These are phyloP conservation scores for Phainopepla nitens DNA, from an alignment of 2,113 vertebrate species.

Conservation along the genomic window DNA sequence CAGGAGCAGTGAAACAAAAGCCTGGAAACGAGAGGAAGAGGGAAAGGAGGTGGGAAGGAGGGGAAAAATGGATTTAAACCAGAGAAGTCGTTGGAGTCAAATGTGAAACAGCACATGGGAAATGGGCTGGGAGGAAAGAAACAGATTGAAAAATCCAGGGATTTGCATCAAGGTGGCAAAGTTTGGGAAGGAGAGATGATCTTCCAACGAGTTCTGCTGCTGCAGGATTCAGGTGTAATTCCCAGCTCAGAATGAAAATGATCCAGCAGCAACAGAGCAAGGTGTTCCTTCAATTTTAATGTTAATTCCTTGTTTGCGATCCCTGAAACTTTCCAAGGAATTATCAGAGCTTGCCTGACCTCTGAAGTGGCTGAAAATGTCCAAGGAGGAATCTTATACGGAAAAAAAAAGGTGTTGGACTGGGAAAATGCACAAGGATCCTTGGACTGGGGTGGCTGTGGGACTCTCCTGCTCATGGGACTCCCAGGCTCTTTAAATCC, in stretches of 20 bases:
- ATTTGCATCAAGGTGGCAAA: not conserved
- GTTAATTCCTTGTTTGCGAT: not conserved
- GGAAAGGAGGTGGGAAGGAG: not conserved
- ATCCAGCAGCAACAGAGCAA: too few species aligned
- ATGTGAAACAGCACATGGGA: fast-evolving
- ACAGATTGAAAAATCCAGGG: not conserved
- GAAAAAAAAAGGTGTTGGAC: not conserved
- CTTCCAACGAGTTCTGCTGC: not conserved
- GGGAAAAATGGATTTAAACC: not conserved
- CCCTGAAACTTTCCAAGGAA: not conserved
- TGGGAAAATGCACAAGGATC: not conserved
- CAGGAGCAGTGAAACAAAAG: not conserved
- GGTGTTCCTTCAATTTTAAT: not conserved
- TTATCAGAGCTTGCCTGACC: not conserved
- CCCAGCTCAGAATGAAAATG: not conserved
- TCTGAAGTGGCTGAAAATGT: not conserved
- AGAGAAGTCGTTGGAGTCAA: not conserved
- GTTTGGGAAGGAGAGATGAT: not conserved
- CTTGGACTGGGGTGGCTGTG: not conserved
- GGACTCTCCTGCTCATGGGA: not conserved
- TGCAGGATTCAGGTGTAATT: not conserved
- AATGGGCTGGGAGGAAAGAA: not conserved
- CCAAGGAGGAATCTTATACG: not conserved
- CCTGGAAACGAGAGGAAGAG: not conserved
- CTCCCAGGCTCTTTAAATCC: not conserved